A percentile compares a stretch with the other conserved stretches of the same genome.
Conservation (phyloP, 2,888 invertebrate species). For the Cistogaster globosa region DNA sequence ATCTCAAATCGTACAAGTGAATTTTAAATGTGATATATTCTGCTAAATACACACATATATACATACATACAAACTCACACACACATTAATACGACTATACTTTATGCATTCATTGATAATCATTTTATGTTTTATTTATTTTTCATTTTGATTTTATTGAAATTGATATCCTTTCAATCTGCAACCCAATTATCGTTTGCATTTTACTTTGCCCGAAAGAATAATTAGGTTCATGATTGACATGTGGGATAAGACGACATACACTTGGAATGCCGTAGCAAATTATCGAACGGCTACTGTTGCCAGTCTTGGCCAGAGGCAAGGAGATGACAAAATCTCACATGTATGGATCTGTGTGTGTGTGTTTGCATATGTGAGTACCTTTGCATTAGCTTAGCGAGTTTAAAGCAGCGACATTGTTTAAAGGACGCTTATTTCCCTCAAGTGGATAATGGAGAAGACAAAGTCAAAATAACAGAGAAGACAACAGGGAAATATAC, state of each 20-base stretch:
- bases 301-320: conserved; percentile 48
- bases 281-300: conserved; percentile 82
- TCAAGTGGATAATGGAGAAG: conserved; percentile 66
- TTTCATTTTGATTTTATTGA: conserved; percentile 78
- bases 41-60: no score
- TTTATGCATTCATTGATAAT: conserved; percentile 46
- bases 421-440: conserved; percentile 61
- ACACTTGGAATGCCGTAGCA: conserved; percentile 83
- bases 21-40: neutral
- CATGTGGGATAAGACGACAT: conserved; percentile 83
- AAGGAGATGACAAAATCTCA: neutral
- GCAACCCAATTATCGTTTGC: conserved; percentile 82
- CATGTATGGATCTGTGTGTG: neutral
- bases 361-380: neutral
- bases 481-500: conserved; percentile 27
- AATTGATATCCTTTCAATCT: conserved; percentile 79
- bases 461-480: conserved; percentile 35
- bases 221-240: conserved; percentile 83
- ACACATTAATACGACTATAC: neutral
- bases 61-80: no score
- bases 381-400: conserved; percentile 4
- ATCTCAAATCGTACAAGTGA: no score
- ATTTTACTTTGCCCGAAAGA: conserved; percentile 80
- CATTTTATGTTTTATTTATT: conserved; percentile 69
- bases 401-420: conserved; percentile 45